Conservation (phyloP, 2,888 invertebrate genomes). For the Psococerastis gibbosa region DNA sequence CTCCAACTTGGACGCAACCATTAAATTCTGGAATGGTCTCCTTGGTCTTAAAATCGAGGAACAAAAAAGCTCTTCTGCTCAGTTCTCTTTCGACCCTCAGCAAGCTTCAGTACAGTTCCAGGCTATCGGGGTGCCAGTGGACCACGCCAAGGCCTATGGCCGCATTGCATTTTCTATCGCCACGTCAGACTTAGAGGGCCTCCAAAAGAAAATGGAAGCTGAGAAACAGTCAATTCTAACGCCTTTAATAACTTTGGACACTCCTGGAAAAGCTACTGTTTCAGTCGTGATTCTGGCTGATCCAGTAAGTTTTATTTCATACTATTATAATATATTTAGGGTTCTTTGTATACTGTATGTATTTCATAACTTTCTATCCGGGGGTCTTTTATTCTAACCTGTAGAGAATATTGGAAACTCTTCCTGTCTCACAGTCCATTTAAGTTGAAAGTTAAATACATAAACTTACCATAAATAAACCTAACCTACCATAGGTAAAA, state of each 20-base stretch:
- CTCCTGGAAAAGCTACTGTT: conserved; percentile 94
- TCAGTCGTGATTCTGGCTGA: conserved; percentile 91
- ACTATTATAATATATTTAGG: no score
- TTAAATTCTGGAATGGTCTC: conserved; percentile 68
- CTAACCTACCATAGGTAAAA: no score
- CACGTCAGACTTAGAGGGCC: conserved; percentile 46
- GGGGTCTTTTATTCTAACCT: no score
- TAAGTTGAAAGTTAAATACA: no score
- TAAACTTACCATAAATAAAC: no score
- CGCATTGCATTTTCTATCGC: conserved; percentile 90
- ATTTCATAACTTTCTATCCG: no score
- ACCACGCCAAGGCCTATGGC: conserved; percentile 82
- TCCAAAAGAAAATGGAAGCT: conserved; percentile 53
- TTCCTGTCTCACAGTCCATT: no score
- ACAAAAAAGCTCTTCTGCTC: conserved; percentile 33
- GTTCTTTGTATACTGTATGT: no score
- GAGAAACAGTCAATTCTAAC: conserved; percentile 61
- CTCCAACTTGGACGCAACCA: conserved; percentile 52
- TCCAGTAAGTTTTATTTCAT: conserved; percentile 37
- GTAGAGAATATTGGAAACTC: no score
- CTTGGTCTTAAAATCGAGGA: conserved; percentile 52
- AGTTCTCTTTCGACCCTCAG: conserved; percentile 49
- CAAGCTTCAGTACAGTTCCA: conserved; percentile 62
- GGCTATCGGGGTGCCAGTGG: conserved; percentile 48
- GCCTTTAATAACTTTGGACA: conserved; percentile 78